Conservation (phyloP, 2,888 invertebrate genomes). For the Drosophila stalkeri region DNA sequence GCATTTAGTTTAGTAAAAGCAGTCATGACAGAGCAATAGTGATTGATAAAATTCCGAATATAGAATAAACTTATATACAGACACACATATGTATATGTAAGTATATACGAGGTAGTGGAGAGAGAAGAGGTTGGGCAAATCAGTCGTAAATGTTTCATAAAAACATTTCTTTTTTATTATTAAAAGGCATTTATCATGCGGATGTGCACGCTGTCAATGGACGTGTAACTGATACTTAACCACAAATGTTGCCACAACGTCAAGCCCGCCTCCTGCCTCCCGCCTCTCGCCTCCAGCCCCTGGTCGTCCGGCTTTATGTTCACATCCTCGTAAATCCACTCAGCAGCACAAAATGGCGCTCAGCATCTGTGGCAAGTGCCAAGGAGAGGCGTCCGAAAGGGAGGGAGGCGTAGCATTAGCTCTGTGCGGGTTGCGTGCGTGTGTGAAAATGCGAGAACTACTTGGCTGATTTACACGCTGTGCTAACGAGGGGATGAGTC, state of each 20-base stretch:
- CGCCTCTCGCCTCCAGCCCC: not conserved
- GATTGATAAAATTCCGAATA: constrained; percentile 7
- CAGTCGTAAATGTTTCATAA: constrained; percentile 36
- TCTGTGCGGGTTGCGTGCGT: constrained; percentile 43
- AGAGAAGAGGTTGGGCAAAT: not conserved
- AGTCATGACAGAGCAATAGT: constrained; percentile 13
- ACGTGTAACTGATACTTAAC: constrained; percentile 71
- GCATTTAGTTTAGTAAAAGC: not conserved
- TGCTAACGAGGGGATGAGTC: constrained; percentile 81
- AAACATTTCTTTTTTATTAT: constrained; percentile 66
- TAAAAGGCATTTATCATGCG: constrained; percentile 78
- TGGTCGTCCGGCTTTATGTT: constrained; percentile 3
- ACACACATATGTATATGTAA: not conserved
- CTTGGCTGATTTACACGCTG: constrained; percentile 70
- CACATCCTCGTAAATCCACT: constrained; percentile 72
- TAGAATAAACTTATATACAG: not conserved
- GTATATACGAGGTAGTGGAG: not conserved
- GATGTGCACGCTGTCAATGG: constrained; percentile 64
- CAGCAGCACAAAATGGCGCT: constrained; percentile 68
- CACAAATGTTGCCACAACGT: constrained; percentile 76
- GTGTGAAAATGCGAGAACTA: constrained; percentile 59
- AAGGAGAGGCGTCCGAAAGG: constrained; percentile 31
- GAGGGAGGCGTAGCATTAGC: constrained; percentile 52
- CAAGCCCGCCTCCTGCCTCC: constrained; percentile 3
- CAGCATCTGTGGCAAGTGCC: constrained; percentile 69